phyloP scores from a whole-genome alignment of 2,113 vertebrate species.

The Lichenostomus cassidix region DNA sequence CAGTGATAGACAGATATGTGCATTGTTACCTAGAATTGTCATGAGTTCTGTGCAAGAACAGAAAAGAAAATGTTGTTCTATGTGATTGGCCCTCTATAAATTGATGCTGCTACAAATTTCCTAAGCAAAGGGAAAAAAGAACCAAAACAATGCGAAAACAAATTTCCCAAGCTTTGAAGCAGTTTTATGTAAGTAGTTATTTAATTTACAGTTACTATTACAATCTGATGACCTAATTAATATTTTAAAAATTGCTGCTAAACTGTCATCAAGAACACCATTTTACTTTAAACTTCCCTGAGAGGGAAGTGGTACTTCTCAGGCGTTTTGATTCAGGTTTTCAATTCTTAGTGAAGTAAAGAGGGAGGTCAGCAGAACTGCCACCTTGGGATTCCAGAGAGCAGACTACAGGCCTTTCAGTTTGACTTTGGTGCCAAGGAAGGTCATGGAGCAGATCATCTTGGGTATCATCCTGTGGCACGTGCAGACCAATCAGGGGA shows the following conservation, averaged over 20 bases:
- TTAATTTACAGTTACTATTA: not conserved
- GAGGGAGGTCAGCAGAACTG: not conserved
- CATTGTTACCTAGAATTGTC: not conserved
- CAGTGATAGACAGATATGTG: not conserved
- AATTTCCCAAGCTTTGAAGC: not conserved
- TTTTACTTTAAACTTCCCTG: not conserved
- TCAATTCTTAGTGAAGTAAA: not conserved
- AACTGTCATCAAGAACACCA: not conserved
- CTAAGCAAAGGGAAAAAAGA: not conserved
- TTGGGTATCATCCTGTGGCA: not conserved
- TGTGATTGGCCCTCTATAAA: not conserved
- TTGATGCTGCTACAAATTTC: not conserved
- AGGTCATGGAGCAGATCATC: not conserved
- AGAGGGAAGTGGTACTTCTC: not conserved
- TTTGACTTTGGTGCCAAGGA: not conserved
- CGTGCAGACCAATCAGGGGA: fast-evolving
- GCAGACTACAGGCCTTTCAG: not conserved
- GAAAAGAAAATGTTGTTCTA: not conserved
- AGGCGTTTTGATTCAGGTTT: not conserved
- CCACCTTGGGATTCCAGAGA: not conserved
- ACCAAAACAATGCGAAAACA: not conserved
- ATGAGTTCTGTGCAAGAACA: not conserved
- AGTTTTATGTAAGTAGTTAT: not conserved
- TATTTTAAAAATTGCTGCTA: not conserved
- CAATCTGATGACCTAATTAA: not conserved